Evolutionary conservation across 2,113 vertebrate genomes (phyloP).

Genomic region (Tretioscincus oriximinensis): DNA sequence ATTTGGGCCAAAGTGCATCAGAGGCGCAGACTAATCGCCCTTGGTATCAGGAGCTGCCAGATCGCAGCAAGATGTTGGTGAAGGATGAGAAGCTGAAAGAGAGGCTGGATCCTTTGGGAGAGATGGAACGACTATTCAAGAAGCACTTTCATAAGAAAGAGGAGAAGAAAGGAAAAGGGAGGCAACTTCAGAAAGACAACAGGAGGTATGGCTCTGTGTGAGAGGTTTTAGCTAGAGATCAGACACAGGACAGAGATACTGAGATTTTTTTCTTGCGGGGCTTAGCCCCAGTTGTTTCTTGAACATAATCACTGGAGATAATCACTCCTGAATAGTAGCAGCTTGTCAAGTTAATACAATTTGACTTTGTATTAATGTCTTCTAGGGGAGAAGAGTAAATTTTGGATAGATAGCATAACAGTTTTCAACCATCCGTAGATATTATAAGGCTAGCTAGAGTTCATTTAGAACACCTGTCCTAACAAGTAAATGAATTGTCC

Average conservation of each 20-base stretch:
- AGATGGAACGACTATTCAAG: constrained; percentile 73
- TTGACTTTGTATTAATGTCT: background rate
- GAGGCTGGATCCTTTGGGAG: constrained; percentile 64
- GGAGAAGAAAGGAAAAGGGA: constrained; percentile 54
- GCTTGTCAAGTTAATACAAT: background rate
- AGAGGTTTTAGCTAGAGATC: background rate
- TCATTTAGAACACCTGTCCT: too few relatives aligned
- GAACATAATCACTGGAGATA: background rate
- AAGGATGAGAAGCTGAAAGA: constrained; percentile 64
- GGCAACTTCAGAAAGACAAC: background rate
- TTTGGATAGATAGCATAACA: too few relatives aligned
- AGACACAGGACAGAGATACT: too few relatives aligned
- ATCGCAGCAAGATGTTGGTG: constrained; percentile 29
- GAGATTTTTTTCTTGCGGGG: background rate
- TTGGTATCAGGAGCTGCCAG: constrained; percentile 82
- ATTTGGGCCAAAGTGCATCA: constrained; percentile 82
- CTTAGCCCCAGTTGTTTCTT: background rate
- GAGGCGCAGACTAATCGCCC: constrained; percentile 80
- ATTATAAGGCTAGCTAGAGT: too few relatives aligned
- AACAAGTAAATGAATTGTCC: too few relatives aligned
- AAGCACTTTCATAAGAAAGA: constrained; percentile 72
- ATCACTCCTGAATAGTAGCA: background rate
- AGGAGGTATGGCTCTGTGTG: background rate
- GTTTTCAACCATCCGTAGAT: too few relatives aligned
- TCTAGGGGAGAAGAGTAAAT: too few relatives aligned